A percentile compares a stretch with the other conserved stretches of the same genome.
These are phyloP conservation scores for Endotricha flammealis DNA, from an alignment of 2,888 invertebrate genomes.

Conservation along the genomic window DNA sequence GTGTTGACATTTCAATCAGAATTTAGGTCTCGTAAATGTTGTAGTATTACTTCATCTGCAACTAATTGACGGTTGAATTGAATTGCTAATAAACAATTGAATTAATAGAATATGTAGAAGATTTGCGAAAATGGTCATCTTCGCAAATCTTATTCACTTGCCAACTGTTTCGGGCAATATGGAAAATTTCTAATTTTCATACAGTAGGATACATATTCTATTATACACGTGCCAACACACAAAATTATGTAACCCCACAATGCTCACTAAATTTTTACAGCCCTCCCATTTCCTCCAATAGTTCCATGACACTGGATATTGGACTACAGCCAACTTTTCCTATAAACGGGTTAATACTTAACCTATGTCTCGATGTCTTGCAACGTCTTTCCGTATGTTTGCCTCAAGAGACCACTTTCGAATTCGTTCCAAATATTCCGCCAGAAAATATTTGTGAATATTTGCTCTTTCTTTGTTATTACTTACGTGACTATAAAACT, in stretches of 20 bases:
- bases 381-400: constrained; percentile 3
- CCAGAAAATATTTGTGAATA: constrained; percentile 4
- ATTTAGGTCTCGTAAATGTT: no score
- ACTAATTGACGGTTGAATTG: no score
- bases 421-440: constrained; percentile 2
- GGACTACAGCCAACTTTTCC: constrained; percentile 13
- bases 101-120: no score
- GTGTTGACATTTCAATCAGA: no score
- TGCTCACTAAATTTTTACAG: constrained; percentile 10
- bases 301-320: constrained; percentile 12
- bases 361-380: constrained; percentile 12
- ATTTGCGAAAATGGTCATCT: no score
- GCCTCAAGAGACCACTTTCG: neutral
- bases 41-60: no score
- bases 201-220: no score
- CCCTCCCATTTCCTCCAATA: constrained; percentile 12
- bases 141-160: no score
- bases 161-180: no score
- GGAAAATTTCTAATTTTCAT: no score
- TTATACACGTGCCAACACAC: neutral
- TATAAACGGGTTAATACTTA: constrained; percentile 17
- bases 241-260: neutral
- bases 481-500: neutral
- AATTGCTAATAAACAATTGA: no score
- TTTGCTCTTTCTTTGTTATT: neutral